A percentile compares a stretch with the other conserved stretches of the same genome.
These are phyloP conservation scores for Caenorhabditis sp. DNA, from an alignment of 2,888 invertebrate genomes.

Conservation along the genomic window DNA sequence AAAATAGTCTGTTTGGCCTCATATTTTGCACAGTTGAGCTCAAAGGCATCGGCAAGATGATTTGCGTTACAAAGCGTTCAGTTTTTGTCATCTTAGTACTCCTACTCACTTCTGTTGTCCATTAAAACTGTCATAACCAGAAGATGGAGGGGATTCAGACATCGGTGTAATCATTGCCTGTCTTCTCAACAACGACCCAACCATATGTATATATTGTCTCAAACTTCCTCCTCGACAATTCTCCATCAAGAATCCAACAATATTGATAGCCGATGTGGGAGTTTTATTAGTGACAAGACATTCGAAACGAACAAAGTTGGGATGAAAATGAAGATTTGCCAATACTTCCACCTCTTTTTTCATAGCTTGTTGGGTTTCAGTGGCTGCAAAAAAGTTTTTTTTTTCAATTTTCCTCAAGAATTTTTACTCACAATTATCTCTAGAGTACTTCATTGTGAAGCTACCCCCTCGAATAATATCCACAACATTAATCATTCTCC, in stretches of 20 bases:
- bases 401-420: background rate
- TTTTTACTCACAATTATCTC: slow-evolving; percentile 23
- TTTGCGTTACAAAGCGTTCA: no score
- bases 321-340: slow-evolving; percentile 14
- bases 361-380: slow-evolving; percentile 15
- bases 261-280: slow-evolving; percentile 1
- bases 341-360: slow-evolving; percentile 22
- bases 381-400: slow-evolving; percentile 16
- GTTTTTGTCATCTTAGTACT: no score
- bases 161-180: slow-evolving; percentile 22
- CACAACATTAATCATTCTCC: slow-evolving; percentile 21
- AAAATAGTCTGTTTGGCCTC: no score
- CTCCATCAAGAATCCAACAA: slow-evolving; percentile 30
- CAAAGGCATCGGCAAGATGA: no score
- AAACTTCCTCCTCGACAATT: slow-evolving; percentile 32
- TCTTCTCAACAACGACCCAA: slow-evolving; percentile 25
- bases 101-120: slow-evolving; percentile 20
- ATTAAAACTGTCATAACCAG: slow-evolving; percentile 42
- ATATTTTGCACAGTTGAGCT: no score
- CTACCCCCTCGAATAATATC: slow-evolving; percentile 8
- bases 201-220: slow-evolving; percentile 25
- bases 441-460: slow-evolving; percentile 17
- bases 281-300: slow-evolving; percentile 13
- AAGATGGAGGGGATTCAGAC: slow-evolving; percentile 42
- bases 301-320: slow-evolving; percentile 24